Percentiles rank a stretch among this genome's conserved stretches.
Conservation (phyloP, 2,113 vertebrate genomes). For the Trogon surrucura region DNA sequence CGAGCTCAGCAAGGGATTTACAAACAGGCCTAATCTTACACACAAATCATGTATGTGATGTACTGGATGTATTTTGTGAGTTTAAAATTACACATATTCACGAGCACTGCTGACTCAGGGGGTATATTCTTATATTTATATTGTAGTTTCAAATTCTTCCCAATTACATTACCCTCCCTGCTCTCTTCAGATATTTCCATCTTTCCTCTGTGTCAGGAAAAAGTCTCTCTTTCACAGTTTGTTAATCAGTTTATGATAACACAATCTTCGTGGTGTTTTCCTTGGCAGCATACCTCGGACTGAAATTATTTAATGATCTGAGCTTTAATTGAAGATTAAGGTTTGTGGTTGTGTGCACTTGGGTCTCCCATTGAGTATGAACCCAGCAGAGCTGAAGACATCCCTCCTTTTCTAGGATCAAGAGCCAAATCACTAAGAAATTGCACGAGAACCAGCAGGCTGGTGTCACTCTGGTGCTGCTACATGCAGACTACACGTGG, state of each 20-base stretch:
- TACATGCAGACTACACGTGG: not conserved
- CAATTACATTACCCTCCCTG: not conserved
- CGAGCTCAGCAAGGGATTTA: not conserved
- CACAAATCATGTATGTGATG: not conserved
- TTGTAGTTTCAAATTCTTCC: not conserved
- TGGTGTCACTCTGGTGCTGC: not conserved
- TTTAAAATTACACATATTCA: not conserved
- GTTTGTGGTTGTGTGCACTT: not conserved
- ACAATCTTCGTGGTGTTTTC: not conserved
- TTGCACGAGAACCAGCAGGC: not conserved
- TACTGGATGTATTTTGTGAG: not conserved
- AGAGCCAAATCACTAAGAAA: not conserved
- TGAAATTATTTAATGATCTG: slow-evolving; percentile 3
- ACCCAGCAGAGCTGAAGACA: not conserved
- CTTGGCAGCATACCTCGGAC: not conserved
- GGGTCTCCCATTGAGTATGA: not conserved
- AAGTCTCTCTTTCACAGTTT: not conserved
- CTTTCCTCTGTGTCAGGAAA: not conserved
- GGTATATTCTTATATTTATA: not conserved
- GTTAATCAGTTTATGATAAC: slow-evolving; percentile 12
- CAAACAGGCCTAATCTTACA: not conserved
- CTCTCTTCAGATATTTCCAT: not conserved
- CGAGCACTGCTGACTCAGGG: not conserved
- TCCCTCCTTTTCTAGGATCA: not conserved
- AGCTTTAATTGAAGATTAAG: not conserved